A percentile compares a stretch with the other conserved stretches of the same genome.
Conservation (phyloP, 2,113 vertebrate species). For the Scytalopus superciliaris region DNA sequence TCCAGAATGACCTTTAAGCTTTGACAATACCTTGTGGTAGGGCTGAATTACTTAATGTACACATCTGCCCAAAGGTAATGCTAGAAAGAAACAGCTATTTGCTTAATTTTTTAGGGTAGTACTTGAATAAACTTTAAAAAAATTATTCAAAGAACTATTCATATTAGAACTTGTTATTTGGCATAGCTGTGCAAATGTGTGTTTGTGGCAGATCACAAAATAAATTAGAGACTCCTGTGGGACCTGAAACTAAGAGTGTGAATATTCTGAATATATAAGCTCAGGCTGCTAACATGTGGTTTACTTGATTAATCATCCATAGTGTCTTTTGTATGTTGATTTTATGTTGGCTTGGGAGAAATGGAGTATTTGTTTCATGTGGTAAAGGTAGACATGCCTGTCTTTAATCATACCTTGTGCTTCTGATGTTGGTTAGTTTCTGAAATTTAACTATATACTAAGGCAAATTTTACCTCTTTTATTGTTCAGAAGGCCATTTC, state of each 20-base stretch:
- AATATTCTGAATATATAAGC: not conserved
- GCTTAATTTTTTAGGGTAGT: not conserved
- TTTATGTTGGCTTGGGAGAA: not conserved
- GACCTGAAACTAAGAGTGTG: not conserved
- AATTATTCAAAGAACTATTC: not conserved
- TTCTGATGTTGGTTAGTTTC: not conserved
- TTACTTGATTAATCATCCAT: not conserved
- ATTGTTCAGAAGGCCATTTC: not conserved
- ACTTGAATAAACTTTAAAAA: not conserved
- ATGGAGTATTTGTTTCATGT: not conserved
- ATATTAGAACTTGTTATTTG: not conserved
- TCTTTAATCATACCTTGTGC: not conserved
- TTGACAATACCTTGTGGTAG: not conserved
- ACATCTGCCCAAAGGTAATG: not conserved
- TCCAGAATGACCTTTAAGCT: not conserved
- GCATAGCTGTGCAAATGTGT: not conserved
- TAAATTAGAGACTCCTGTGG: not conserved
- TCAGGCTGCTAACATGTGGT: not conserved
- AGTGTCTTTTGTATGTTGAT: not conserved
- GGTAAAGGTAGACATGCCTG: not conserved
- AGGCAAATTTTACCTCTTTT: not conserved
- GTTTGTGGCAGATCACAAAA: not conserved
- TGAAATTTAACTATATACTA: not conserved
- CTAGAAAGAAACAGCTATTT: not conserved
- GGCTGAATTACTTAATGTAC: rapidly evolving